Evolutionary conservation across 2,113 vertebrate species (phyloP).

Genomic region (Scomber colias): DNA sequence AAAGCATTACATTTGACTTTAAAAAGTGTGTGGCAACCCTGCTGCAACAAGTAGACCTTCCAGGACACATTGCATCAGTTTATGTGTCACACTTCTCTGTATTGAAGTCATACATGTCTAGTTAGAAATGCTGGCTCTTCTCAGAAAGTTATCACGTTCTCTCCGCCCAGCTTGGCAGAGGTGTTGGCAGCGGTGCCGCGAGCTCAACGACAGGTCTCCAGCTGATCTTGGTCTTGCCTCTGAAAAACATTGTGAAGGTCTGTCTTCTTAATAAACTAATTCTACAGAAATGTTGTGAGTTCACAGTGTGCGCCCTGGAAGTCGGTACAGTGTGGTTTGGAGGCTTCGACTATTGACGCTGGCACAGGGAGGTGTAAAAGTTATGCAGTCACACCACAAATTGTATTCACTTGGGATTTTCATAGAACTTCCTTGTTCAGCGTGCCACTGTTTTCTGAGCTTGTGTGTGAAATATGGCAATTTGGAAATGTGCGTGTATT

Average conservation of each 20-base stretch:
- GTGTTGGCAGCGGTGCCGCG: constrained; percentile 10
- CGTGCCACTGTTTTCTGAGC: constrained; percentile 58
- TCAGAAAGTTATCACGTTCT: constrained; percentile 19
- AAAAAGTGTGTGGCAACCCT: no score
- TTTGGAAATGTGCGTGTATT: constrained; percentile 29
- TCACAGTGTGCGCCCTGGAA: constrained; percentile 57
- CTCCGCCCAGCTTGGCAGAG: constrained; percentile 35
- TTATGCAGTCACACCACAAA: constrained; percentile 46
- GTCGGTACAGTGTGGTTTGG: constrained; percentile 60
- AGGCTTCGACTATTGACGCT: constrained; percentile 58
- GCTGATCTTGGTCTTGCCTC: constrained; percentile 48
- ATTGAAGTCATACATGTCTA: constrained; percentile 18
- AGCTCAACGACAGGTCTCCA: constrained; percentile 34
- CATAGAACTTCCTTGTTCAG: constrained; percentile 58
- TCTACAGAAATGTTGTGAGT: constrained; percentile 52
- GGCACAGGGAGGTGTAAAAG: constrained; percentile 60
- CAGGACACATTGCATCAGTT: constrained; percentile 54
- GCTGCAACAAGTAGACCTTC: constrained; percentile 30
- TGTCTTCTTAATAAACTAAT: constrained; percentile 61
- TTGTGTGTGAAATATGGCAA: constrained; percentile 35
- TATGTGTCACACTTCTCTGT: constrained; percentile 24
- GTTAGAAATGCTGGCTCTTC: constrained; percentile 54
- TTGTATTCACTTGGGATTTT: constrained; percentile 43
- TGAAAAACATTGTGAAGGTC: constrained; percentile 40
- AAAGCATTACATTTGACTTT: no score